Base-by-base conservation (phyloP, 2,797 vertebrate genomes). In the Hippoglossus hippoglossus region DNA sequence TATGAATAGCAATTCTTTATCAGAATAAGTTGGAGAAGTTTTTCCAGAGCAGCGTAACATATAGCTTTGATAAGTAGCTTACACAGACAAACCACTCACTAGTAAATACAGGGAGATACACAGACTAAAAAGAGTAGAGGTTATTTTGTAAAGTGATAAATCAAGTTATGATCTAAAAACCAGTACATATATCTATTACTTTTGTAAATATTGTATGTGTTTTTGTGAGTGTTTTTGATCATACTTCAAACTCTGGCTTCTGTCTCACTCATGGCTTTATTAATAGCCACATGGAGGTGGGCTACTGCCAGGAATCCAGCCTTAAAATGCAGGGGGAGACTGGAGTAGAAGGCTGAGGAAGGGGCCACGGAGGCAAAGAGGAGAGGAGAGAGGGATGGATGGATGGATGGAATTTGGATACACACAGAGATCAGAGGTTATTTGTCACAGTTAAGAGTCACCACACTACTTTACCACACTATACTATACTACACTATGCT, bases 231-330 rank as follows among this genome's bases (percentile, higher is more conserved):
- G 34, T 50, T 41, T 22, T 39, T 41, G 6, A 28, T 56, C 28
- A 28, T 13, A 18, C 24, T 47, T 7, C 1, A 46, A 62, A 53
- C 52, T 68, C 46, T 62, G 71, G 47, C 61, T 69, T 79, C 51
- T 72, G 36, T 63, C 36, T 68, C 16, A 18, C 66, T 77, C 53
- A 22, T 56, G 56, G 47, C 46, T 83, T 56, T 85, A 83, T 85
- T 85, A 76, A 84, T 85, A 90, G 79, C 56, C 60, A 69, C 63
- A 62, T 5, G 25, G 6, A n/a, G 51, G 49, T 50, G 54, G 47
- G 51, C 15, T 50, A 71, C 62, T 73, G 83, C 75, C 80, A 85
- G 79, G 80, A 86, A 86, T 89, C 74, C 46, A 73, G 49, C 62
- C 67, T 76, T 82, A 79, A 83, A 83, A 75, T 67, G 76, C 34